Evolutionary conservation across 2,113 vertebrate species (phyloP).

Genomic region (Coreoperca whiteheadi): DNA sequence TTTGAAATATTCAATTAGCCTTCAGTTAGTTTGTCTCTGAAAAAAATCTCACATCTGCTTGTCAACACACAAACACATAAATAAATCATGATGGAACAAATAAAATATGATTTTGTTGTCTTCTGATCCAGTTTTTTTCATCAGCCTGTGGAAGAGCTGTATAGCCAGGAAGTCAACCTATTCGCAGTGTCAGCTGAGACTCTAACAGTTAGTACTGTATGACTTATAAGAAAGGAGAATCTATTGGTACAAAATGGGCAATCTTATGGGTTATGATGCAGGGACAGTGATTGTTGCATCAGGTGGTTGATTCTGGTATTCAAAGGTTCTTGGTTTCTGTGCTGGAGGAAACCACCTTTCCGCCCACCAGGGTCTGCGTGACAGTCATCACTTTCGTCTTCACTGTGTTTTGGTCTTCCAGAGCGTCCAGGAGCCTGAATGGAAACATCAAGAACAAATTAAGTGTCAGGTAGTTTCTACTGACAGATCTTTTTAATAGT

Average conservation of each 20-base stretch:
- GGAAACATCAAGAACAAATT: conserved; percentile 23
- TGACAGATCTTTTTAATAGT: neutral
- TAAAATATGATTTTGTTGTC: conserved; percentile 70
- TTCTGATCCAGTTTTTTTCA: conserved; percentile 60
- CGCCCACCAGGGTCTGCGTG: conserved; percentile 90
- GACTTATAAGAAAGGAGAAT: conserved; percentile 13
- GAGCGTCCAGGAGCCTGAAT: conserved; percentile 81
- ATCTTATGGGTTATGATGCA: conserved; percentile 51
- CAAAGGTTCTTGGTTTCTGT: conserved; percentile 87
- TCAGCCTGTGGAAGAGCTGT: conserved; percentile 43
- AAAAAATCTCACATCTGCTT: neutral
- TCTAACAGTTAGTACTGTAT: conserved; percentile 47
- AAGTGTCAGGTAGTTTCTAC: neutral
- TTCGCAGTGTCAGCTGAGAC: neutral
- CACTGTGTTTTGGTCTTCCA: conserved; percentile 71
- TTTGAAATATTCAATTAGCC: conserved; percentile 35
- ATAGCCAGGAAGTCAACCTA: conserved; percentile 19
- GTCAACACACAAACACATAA: conserved; percentile 61
- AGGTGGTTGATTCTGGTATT: conserved; percentile 32
- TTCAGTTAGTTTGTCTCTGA: conserved; percentile 10
- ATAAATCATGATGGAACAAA: conserved; percentile 79
- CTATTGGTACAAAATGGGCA: neutral
- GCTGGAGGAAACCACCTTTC: conserved; percentile 91
- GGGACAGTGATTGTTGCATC: neutral
- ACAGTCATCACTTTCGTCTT: conserved; percentile 91